Evolutionary conservation across 2,113 vertebrate species (phyloP), one percentile per base, ranked within the genome.

Genomic region (Seriola quinqueradiata): DNA sequence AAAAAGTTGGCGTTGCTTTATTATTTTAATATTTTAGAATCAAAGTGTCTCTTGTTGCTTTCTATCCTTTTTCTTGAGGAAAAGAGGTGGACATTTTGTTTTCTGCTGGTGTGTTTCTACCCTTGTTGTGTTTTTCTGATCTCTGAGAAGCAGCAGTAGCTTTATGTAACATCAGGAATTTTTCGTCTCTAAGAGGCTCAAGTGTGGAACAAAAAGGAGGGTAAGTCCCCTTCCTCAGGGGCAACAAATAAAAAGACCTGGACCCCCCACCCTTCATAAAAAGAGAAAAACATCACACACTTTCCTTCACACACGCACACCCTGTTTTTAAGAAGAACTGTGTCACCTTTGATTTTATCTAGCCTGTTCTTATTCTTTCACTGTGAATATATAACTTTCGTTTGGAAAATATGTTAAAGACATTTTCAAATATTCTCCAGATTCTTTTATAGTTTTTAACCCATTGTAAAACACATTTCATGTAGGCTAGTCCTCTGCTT

Each of bases 171-270:
- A 54, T 52, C 58, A 61, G 77, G 63, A 66, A 73, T 70, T 63
- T 77, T 70, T 10, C 25, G 1, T 67, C 52, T 38, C 21, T 76
- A 52, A 74, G 68, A 89, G 86, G 83, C 76, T 88, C 76, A 78
- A 80, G 79, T 86, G 86, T 75, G 52, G 70, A 76, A 89, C 84
- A 87, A 83, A 73, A 59, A 67, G 61, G 17, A 57, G 21, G 73
- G 59, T 75, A 68, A 85, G 61, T 64, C 73, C 61, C 66, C 65
- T 19, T 82, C 84, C 84, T 86, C 69, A 64, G 69, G 81, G 73
- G 44, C 48, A 54, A 25, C 2, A 52, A 59, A 70, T 52, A 44
- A 70, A 72, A 64, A 71, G 61, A 75, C 50, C 14, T 28, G 68
- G 32, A 68, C 38, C 38, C 36, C 34, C 58, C 19, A 2, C 19